Evolutionary conservation across 2,113 vertebrate species (phyloP).

Genomic region (Myotis yumanensis): DNA sequence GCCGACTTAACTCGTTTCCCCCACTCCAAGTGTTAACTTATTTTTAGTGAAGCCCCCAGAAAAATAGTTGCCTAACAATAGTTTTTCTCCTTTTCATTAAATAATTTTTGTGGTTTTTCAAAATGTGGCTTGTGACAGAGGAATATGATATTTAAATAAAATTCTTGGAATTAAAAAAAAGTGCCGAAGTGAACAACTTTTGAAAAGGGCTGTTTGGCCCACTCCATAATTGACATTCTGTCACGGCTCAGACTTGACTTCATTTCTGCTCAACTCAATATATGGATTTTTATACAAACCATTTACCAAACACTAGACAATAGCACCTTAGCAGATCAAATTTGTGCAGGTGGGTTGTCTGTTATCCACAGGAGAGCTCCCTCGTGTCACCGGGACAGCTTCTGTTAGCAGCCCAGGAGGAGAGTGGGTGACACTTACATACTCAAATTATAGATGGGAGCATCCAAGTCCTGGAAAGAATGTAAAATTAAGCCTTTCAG

Average conservation of each 20-base stretch:
- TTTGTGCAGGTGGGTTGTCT: not conserved
- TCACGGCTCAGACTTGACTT: constrained; percentile 73
- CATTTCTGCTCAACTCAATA: constrained; percentile 71
- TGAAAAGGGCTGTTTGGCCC: constrained; percentile 68
- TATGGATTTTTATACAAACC: constrained; percentile 79
- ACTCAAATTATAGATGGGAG: constrained; percentile 45
- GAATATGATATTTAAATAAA: constrained; percentile 49
- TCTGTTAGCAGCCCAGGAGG: not conserved
- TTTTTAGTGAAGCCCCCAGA: not conserved
- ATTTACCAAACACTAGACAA: constrained; percentile 65
- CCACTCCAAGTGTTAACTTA: too few relatives aligned
- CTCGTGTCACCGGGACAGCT: not conserved
- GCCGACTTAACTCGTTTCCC: too few relatives aligned
- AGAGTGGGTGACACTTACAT: constrained; percentile 58
- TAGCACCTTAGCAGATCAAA: constrained; percentile 34
- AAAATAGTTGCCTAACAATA: not conserved
- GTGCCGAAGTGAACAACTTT: constrained; percentile 66
- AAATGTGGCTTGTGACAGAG: not conserved
- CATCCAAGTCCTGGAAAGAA: constrained; percentile 51
- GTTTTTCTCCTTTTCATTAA: not conserved
- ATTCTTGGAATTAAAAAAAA: constrained; percentile 55
- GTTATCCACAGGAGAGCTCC: not conserved
- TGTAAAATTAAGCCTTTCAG: constrained; percentile 65
- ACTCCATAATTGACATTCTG: constrained; percentile 62
- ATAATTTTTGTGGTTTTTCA: not conserved